These are phyloP conservation scores for Apogon hyalosoma DNA, from an alignment of 2,797 vertebrate species.

Conservation along the genomic window DNA sequence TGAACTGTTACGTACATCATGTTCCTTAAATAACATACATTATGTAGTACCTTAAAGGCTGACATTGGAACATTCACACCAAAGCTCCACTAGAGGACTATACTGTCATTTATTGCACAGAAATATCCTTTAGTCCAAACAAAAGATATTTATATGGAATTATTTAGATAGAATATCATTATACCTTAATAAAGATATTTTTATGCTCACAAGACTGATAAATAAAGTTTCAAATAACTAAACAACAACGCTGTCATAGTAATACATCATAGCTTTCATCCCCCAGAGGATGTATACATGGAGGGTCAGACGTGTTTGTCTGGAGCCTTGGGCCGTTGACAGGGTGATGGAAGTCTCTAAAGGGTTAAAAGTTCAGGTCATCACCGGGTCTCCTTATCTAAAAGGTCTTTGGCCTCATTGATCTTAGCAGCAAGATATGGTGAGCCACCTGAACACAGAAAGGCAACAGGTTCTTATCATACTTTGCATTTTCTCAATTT, in stretches of 20 bases:
- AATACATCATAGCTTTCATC: neutral
- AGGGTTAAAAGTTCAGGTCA: constrained; percentile 65
- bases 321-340: neutral
- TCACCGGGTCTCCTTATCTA: constrained; percentile 87
- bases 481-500: too few species aligned
- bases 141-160: neutral
- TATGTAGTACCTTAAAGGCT: neutral
- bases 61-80: constrained; percentile 1
- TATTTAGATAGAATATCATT: neutral
- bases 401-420: constrained; percentile 94
- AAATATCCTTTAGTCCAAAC: too few species aligned
- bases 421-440: constrained; percentile 94
- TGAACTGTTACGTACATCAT: too few species aligned
- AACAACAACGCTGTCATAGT: neutral
- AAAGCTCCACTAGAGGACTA: constrained; percentile 2
- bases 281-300: neutral
- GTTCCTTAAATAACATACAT: constrained; percentile 29
- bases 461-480: neutral
- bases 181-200: neutral
- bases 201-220: neutral
- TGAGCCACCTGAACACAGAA: constrained; percentile 87
- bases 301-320: neutral
- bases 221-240: neutral
- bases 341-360: constrained; percentile 11
- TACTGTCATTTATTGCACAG: neutral